phyloP scores from a whole-genome alignment of 2,888 invertebrate species.

The Saturnia japonica region DNA sequence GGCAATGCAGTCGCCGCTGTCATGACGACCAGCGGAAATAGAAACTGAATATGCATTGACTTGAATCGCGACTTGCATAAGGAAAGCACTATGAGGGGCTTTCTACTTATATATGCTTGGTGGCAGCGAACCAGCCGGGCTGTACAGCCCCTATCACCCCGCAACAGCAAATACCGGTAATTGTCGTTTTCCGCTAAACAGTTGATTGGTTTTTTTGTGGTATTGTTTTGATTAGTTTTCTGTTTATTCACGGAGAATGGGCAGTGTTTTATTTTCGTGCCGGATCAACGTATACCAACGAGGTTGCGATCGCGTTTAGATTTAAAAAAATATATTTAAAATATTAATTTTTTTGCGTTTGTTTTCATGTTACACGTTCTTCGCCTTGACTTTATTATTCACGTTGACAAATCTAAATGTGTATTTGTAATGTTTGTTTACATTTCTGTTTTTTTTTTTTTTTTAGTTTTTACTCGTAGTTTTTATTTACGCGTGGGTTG shows the following conservation, averaged over 20 bases:
- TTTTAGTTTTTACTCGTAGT: not conserved
- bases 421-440: not conserved
- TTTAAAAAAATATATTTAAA: slow-evolving; percentile 5
- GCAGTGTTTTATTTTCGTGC: slow-evolving; percentile 21
- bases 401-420: not conserved
- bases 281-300: slow-evolving; percentile 13
- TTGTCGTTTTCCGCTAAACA: slow-evolving; percentile 15
- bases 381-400: slow-evolving; percentile 11
- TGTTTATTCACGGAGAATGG: slow-evolving; percentile 20
- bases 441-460: not conserved
- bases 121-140: too few species aligned
- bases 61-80: too few species aligned
- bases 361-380: slow-evolving; percentile 22
- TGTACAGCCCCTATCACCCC: too few species aligned
- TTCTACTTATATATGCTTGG: too few species aligned
- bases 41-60: too few species aligned
- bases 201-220: slow-evolving; percentile 12
- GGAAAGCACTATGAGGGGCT: too few species aligned
- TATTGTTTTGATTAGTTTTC: slow-evolving; percentile 17
- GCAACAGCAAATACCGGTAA: not conserved
- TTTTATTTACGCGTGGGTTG: not conserved
- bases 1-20: too few species aligned
- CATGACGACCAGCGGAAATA: too few species aligned
- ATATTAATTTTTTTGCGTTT: slow-evolving; percentile 14
- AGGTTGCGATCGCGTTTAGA: slow-evolving; percentile 15